Base-by-base conservation (phyloP, 2,113 vertebrate genomes). In the Reinhardtius hippoglossoides region DNA sequence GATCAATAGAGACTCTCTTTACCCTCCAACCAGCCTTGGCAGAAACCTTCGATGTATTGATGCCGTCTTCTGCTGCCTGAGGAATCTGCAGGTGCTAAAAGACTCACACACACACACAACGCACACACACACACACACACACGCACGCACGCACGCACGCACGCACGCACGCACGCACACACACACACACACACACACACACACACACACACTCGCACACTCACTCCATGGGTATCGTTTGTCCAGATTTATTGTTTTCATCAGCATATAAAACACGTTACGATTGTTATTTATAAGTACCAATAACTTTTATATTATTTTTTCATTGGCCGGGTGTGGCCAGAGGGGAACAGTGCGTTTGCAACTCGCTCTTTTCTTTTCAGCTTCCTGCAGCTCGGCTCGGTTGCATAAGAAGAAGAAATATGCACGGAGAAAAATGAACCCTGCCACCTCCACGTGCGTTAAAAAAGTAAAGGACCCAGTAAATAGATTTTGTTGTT, bases 1-100 rank as follows among this genome's bases (percentile, higher is more conserved):
- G 83, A 91, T 92, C 89, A 69, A 92, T 90, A 87, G n/a, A 61
- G 73, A 68, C 71, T 76, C 84, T 65, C 87, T 87, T 86, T 35
- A 76, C 78, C 58, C 59, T 74, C 70, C 79, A 48, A 58, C 50
- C 77, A 76, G 78, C 74, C 81, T 83, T 78, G 80, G 78, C 66
- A 76, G 67, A 64, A 71, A 57, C 80, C 76, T 84, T 85, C 83
- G 0, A 56, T 55, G 74, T 77, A 87, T 88, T 58, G 87, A 89
- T 69, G 74, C 24, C 50, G 18, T 20, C 20, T 54, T 20, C 50
- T 54, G 63, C 61, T 54, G 66, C 31, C 31, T 48, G 24, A 70
- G 12, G 59, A 74, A 82, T 20, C 74, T 56, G 63, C 23, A 27
- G n/a, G 16, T 16, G 1, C 37, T 10, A 6, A 54, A 18, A 54